These are phyloP conservation scores for Bombus consobrinus DNA, from an alignment of 1,140 invertebrate genomes.

Conservation along the genomic window DNA sequence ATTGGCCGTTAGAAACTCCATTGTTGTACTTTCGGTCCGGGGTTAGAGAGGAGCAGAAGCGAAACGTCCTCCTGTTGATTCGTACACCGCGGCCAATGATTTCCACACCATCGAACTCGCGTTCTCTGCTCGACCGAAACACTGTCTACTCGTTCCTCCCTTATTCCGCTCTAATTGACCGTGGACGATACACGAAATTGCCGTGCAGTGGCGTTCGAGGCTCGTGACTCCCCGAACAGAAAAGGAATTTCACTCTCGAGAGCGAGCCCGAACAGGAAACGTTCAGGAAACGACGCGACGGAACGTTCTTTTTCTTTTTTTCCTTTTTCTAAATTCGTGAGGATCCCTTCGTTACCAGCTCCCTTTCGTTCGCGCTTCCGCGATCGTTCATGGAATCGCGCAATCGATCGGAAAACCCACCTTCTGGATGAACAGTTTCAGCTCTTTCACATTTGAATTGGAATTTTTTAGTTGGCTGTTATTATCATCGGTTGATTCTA, in stretches of 20 bases:
- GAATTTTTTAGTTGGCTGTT: background rate
- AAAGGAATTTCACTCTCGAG: conserved; percentile 18
- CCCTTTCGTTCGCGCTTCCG: background rate
- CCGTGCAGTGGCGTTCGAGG: background rate
- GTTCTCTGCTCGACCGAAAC: conserved; percentile 33
- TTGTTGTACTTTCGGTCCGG: conserved; percentile 32
- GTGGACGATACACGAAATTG: conserved; percentile 51
- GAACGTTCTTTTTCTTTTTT: background rate
- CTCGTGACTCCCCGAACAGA: background rate
- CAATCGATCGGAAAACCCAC: background rate
- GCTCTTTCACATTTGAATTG: background rate
- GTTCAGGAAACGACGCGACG: background rate
- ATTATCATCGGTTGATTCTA: background rate
- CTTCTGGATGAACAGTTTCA: background rate
- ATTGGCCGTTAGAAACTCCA: conserved; percentile 52
- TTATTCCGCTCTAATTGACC: conserved; percentile 56
- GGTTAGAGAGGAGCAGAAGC: background rate
- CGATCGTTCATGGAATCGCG: background rate
- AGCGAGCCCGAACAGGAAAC: background rate
- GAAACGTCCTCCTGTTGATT: conserved; percentile 52
- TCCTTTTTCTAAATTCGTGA: background rate
- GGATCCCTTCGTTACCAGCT: conserved; percentile 19
- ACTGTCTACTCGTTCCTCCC: conserved; percentile 33
- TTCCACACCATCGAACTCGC: conserved; percentile 38
- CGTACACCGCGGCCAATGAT: conserved; percentile 40